Conservation (phyloP, 2,113 vertebrate genomes). For the Sinocyclocheilus grahami region DNA sequence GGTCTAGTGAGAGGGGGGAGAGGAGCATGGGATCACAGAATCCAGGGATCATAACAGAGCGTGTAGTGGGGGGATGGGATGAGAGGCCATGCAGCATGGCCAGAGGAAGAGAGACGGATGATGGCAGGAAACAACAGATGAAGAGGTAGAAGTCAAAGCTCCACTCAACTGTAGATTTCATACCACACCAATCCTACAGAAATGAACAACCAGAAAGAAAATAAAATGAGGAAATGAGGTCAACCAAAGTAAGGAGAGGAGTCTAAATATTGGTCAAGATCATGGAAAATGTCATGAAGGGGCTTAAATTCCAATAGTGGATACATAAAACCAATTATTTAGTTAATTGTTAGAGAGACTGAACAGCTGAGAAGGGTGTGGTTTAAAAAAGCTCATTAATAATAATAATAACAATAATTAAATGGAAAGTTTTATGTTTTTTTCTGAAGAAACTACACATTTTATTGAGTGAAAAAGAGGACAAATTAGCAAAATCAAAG, state of each 20-base stretch:
- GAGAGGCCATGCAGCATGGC: slow-evolving; percentile 52
- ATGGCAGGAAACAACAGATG: slow-evolving; percentile 42
- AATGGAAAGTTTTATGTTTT: no score
- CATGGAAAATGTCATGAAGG: background rate
- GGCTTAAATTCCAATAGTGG: background rate
- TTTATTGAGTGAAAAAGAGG: no score
- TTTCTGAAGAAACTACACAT: no score
- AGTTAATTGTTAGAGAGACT: background rate
- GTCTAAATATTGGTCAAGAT: slow-evolving; percentile 4
- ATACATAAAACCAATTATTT: background rate
- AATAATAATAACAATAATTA: background rate
- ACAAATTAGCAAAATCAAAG: background rate
- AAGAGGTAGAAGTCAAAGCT: background rate
- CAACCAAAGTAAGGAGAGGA: background rate
- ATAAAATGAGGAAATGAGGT: background rate
- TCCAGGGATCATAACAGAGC: slow-evolving; percentile 64
- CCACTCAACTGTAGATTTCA: background rate
- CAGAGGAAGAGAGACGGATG: slow-evolving; percentile 49
- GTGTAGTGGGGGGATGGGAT: slow-evolving; percentile 61
- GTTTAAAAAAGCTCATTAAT: background rate
- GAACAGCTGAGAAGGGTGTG: background rate
- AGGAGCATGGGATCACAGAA: slow-evolving; percentile 70
- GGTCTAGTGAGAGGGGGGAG: slow-evolving; percentile 58
- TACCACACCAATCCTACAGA: background rate
- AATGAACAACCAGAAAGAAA: background rate